Base-by-base conservation (phyloP, 1,140 invertebrate species). In the Alviniconcha marisindica region DNA sequence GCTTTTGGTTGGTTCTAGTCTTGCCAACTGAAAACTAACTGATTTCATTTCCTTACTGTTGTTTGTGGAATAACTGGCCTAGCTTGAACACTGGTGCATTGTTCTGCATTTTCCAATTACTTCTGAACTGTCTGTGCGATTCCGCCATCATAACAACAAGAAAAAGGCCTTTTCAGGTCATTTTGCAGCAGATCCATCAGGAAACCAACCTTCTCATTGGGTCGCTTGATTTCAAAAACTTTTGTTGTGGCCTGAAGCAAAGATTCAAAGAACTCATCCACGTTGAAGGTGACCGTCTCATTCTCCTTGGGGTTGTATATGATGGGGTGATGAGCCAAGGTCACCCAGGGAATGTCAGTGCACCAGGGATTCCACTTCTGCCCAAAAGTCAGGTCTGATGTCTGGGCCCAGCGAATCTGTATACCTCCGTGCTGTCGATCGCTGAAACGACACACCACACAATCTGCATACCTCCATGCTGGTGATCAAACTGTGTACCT, bases 351-450 rank as follows among this genome's bases (percentile, higher is more conserved):
- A 85, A 97, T 96, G 76, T 96, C 95, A 83, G 95, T 95, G 84
- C 95, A 95, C 93, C 97, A 97, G 2, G 97, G 97, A 92, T 98
- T 98, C 97, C 97, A 98, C 84, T 95, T 95, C 85, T 96, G 96
- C 80, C 95, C 94, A 87, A 96, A 94, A 1, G 95, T 93, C 33
- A 96, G 88, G 1, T 95, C 95, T 88, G 95, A 93, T 0, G 95
- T 95, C 88, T 95, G 94, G 88, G 96, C 96, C 96, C 96, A 97
- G 92, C 96, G 95, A 40, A 96, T 91, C 81, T 96, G 94, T 21
- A 97, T 94, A 2, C 96, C 97, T 33, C 94, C 94, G 88, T 96
- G 95, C 88, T 96, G 95, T 66, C 96, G 93, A 85, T 91, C 88
- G 33, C 91, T 93, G 77, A 28, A 85, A 80, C 56, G 33, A 48